These are phyloP conservation scores for Oophaga pumilio DNA, from an alignment of 2,113 vertebrate species.

Conservation along the genomic window DNA sequence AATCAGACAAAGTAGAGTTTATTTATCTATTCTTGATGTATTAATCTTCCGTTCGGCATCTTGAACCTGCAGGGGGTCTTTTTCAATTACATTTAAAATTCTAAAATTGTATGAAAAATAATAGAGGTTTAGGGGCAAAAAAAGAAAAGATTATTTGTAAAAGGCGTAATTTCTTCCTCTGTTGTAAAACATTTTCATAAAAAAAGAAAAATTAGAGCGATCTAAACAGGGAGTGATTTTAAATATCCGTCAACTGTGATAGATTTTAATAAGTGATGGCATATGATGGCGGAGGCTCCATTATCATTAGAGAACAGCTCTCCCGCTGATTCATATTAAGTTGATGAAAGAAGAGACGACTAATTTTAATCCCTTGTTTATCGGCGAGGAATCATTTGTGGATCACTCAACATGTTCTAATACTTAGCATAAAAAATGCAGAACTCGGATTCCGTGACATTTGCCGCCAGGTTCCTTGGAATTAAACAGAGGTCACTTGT, in stretches of 20 bases:
- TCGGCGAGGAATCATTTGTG: slow-evolving; percentile 78
- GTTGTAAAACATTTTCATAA: slow-evolving; percentile 29
- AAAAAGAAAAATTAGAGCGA: slow-evolving; percentile 43
- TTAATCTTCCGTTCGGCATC: slow-evolving; percentile 32
- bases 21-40: slow-evolving; percentile 20
- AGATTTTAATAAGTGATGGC: slow-evolving; percentile 75
- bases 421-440: slow-evolving; percentile 77
- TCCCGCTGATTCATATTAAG: slow-evolving; percentile 74
- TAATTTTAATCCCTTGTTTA: slow-evolving; percentile 82
- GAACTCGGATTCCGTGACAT: slow-evolving; percentile 72
- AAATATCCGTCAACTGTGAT: slow-evolving; percentile 76
- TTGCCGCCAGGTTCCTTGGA: slow-evolving; percentile 68
- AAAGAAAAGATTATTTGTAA: slow-evolving; percentile 24
- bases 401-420: slow-evolving; percentile 84
- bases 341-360: slow-evolving; percentile 77
- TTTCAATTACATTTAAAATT: slow-evolving; percentile 42
- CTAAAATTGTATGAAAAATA: slow-evolving; percentile 19
- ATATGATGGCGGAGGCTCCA: slow-evolving; percentile 76
- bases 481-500: slow-evolving; percentile 68
- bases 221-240: slow-evolving; percentile 72
- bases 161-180: slow-evolving; percentile 35
- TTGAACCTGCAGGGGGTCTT: slow-evolving; percentile 30
- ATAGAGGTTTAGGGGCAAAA: slow-evolving; percentile 25
- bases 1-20: slow-evolving; percentile 19
- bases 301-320: slow-evolving; percentile 78